Percentiles rank a stretch among this genome's conserved stretches.
Evolutionary conservation across 92 coral and sea anemone genomes (phyloP).

Genomic region (Paramuricea clavata): DNA sequence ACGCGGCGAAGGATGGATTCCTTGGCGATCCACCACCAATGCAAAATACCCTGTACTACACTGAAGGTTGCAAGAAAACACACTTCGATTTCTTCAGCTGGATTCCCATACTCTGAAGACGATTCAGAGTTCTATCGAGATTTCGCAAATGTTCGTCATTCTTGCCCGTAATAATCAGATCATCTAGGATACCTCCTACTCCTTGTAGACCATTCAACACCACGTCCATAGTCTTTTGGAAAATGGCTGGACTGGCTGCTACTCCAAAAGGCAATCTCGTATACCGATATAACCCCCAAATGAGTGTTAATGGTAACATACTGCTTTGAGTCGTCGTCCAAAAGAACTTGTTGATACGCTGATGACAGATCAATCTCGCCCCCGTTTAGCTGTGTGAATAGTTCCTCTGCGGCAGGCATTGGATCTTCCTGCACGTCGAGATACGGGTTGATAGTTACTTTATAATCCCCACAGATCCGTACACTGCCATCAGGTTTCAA

Average conservation of each 20-base stretch:
- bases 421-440: neutral
- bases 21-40: neutral
- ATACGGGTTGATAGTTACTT: no score
- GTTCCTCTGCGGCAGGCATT: constrained; percentile 48
- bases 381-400: constrained; percentile 54
- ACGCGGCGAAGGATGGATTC: neutral
- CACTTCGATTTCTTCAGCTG: no score
- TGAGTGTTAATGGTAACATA: constrained; percentile 68
- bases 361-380: constrained; percentile 56
- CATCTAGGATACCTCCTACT: constrained; percentile 59
- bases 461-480: no score
- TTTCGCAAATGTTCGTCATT: no score
- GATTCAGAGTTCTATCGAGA: no score
- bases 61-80: no score
- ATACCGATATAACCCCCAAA: constrained; percentile 56
- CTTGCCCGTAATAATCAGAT: no score
- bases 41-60: no score
- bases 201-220: constrained; percentile 56
- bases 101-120: no score
- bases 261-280: constrained; percentile 45
- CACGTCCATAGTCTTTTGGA: constrained; percentile 62
- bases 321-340: constrained; percentile 58
- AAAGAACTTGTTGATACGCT: constrained; percentile 47
- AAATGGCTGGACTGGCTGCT: constrained; percentile 60
- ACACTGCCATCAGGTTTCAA: constrained; percentile 20